Evolutionary conservation across 2,797 vertebrate species (phyloP).

Genomic region (Orestias chungarensis): DNA sequence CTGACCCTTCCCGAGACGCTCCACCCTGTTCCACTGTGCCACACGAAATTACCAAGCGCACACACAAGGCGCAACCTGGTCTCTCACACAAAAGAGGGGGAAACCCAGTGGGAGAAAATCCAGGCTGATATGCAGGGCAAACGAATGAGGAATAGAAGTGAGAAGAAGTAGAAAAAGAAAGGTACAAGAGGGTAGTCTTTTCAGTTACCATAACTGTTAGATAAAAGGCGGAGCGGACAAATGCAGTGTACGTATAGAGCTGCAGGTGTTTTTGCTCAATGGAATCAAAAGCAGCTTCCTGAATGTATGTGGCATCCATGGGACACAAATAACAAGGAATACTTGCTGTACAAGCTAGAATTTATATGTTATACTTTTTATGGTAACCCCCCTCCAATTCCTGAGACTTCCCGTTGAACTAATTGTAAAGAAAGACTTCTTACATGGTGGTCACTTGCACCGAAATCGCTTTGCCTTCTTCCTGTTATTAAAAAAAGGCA

Average conservation of each 20-base stretch:
- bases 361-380: not conserved
- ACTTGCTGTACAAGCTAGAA: not conserved
- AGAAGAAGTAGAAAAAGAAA: slow-evolving; percentile 56
- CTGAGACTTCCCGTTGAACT: not conserved
- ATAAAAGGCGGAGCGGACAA: slow-evolving; percentile 29
- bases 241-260: slow-evolving; percentile 36
- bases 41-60: slow-evolving; percentile 16
- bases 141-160: slow-evolving; percentile 50
- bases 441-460: slow-evolving; percentile 52
- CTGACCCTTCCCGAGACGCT: slow-evolving; percentile 30
- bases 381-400: too few species aligned
- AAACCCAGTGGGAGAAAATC: slow-evolving; percentile 56
- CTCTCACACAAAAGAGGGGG: slow-evolving; percentile 39
- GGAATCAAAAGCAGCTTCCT: slow-evolving; percentile 24
- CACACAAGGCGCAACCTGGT: slow-evolving; percentile 21
- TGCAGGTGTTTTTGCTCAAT: slow-evolving; percentile 52
- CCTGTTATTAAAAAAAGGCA: slow-evolving; percentile 51
- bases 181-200: slow-evolving; percentile 50
- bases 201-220: slow-evolving; percentile 44
- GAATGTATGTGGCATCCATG: not conserved
- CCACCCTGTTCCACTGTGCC: slow-evolving; percentile 6
- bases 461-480: slow-evolving; percentile 58
- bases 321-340: not conserved
- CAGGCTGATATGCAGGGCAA: slow-evolving; percentile 65
- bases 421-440: not conserved